phyloP scores from a whole-genome alignment of 2,888 invertebrate species.

The Lissocephala sabroskyi region DNA sequence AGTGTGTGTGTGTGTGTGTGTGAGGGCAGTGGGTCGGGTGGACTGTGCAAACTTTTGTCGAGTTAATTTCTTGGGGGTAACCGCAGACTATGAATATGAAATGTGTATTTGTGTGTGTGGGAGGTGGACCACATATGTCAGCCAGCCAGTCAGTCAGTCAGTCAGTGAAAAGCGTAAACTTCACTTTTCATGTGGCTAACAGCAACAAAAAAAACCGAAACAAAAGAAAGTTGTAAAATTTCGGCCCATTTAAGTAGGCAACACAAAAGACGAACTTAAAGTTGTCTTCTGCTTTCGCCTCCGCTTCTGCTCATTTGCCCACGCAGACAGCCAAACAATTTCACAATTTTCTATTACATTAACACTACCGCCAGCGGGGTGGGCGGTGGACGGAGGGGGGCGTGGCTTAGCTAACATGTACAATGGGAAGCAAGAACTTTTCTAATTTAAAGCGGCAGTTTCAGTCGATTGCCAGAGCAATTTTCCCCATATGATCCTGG shows the following conservation, averaged over 20 bases:
- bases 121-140: slow-evolving; percentile 40
- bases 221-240: slow-evolving; percentile 55
- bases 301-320: not conserved
- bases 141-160: too few relatives aligned
- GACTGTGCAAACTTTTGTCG: slow-evolving; percentile 38
- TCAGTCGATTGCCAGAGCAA: slow-evolving; percentile 64
- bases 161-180: slow-evolving; percentile 34
- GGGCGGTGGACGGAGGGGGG: too few relatives aligned
- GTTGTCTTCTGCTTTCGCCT: not conserved
- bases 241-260: not conserved
- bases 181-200: slow-evolving; percentile 58
- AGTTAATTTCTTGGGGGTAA: slow-evolving; percentile 61
- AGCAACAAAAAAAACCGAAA: too few relatives aligned
- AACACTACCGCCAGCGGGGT: too few relatives aligned
- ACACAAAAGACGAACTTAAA: not conserved
- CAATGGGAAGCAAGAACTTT: slow-evolving; percentile 40
- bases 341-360: too few relatives aligned
- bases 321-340: too few relatives aligned
- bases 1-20: not conserved
- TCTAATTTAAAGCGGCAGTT: slow-evolving; percentile 63
- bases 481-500: slow-evolving; percentile 29
- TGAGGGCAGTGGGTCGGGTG: slow-evolving; percentile 10
- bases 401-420: too few relatives aligned
- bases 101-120: slow-evolving; percentile 59
- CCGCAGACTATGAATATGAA: slow-evolving; percentile 60